These are phyloP conservation scores for Saccopteryx bilineata DNA, from an alignment of 2,113 vertebrate species.

Conservation along the genomic window DNA sequence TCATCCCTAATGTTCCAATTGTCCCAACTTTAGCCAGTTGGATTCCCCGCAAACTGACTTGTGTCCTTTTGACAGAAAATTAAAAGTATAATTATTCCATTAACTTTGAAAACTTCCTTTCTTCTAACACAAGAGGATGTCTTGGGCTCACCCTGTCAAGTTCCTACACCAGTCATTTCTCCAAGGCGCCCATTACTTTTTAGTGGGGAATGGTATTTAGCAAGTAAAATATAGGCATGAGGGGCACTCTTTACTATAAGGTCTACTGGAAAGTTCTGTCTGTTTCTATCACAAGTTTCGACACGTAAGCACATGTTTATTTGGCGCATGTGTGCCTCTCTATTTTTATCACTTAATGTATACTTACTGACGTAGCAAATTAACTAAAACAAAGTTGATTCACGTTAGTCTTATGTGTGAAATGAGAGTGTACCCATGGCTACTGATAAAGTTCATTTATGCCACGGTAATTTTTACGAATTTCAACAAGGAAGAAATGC, in stretches of 20 bases:
- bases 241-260: neutral
- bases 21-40: neutral
- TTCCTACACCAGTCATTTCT: constrained; percentile 33
- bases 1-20: neutral
- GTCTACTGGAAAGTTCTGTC: too few species aligned
- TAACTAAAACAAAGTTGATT: too few species aligned
- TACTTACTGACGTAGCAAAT: too few species aligned
- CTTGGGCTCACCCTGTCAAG: neutral
- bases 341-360: too few species aligned
- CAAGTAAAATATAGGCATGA: neutral
- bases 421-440: too few species aligned
- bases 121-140: neutral
- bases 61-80: constrained; percentile 36
- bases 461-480: too few species aligned
- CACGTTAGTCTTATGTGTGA: too few species aligned
- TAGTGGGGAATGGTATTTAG: neutral
- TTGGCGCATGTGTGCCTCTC: too few species aligned
- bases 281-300: too few species aligned
- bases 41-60: neutral
- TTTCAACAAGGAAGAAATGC: too few species aligned
- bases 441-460: too few species aligned
- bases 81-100: neutral
- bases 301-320: too few species aligned
- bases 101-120: neutral
- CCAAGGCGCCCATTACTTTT: neutral